Evolutionary conservation across 2,888 invertebrate species (phyloP).

Genomic region (Exephanes ischioxanthus): DNA sequence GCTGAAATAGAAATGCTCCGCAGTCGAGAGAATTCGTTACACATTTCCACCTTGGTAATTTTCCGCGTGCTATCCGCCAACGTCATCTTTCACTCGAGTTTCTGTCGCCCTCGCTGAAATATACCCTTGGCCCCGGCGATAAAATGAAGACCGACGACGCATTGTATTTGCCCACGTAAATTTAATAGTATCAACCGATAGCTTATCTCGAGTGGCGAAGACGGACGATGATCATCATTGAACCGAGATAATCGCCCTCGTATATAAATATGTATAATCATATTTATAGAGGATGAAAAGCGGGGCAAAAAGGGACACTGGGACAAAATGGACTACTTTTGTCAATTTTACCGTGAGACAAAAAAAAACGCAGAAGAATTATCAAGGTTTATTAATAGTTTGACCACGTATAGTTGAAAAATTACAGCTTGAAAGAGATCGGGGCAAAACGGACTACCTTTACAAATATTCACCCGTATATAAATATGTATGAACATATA

Average conservation of each 20-base stretch:
- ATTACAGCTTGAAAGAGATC: no score
- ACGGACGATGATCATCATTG: conserved; percentile 37
- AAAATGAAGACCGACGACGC: not conserved
- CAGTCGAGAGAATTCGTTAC: conserved; percentile 21
- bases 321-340: no score
- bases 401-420: no score
- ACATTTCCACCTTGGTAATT: conserved; percentile 48
- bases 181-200: conserved; percentile 9
- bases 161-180: conserved; percentile 38
- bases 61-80: not conserved
- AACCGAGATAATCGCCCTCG: conserved; percentile 17
- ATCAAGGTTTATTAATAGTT: no score
- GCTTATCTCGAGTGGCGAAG: conserved; percentile 9
- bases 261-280: conserved; percentile 8
- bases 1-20: conserved; percentile 48
- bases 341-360: no score
- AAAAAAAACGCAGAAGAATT: no score
- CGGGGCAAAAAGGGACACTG: no score
- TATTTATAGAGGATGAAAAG: not conserved
- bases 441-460: no score
- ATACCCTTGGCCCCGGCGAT: not conserved
- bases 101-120: not conserved
- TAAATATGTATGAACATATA: conserved; percentile 10
- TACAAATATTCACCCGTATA: no score
- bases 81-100: not conserved